These are phyloP conservation scores for Mimumesa dahlbomi DNA, from an alignment of 2,888 invertebrate genomes.

Conservation along the genomic window DNA sequence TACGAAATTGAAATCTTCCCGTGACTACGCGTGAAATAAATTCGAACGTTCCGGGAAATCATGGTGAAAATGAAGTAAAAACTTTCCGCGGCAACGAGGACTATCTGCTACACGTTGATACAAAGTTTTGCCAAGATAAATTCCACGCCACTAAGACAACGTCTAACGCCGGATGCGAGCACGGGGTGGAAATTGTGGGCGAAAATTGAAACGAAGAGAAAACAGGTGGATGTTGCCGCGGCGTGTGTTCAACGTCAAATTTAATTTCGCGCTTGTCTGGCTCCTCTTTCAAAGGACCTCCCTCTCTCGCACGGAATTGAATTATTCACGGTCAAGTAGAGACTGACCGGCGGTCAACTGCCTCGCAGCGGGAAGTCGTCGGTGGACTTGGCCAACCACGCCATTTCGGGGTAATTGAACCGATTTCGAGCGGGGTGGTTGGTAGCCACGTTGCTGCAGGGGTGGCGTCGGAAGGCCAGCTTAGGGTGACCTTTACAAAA, in stretches of 20 bases:
- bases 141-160: no score
- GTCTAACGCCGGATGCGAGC: no score
- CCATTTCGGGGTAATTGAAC: constrained; percentile 70
- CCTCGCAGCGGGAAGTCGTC: constrained; percentile 70
- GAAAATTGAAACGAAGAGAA: background rate
- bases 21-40: no score
- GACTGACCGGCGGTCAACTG: constrained; percentile 77
- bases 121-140: no score
- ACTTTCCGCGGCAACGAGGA: no score
- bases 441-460: constrained; percentile 57
- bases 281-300: constrained; percentile 36
- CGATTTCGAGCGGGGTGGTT: constrained; percentile 43
- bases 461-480: constrained; percentile 38
- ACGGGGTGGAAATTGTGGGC: no score
- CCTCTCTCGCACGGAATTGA: constrained; percentile 59
- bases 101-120: no score
- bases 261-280: constrained; percentile 54
- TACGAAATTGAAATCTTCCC: no score
- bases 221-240: constrained; percentile 26
- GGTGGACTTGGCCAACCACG: constrained; percentile 58
- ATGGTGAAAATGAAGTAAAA: no score
- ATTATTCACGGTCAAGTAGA: constrained; percentile 77
- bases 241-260: constrained; percentile 42
- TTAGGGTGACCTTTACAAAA: constrained; percentile 71
- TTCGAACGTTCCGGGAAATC: no score